Evolutionary conservation across 2,888 invertebrate species (phyloP).

Genomic region (Heliconius charithonia): DNA sequence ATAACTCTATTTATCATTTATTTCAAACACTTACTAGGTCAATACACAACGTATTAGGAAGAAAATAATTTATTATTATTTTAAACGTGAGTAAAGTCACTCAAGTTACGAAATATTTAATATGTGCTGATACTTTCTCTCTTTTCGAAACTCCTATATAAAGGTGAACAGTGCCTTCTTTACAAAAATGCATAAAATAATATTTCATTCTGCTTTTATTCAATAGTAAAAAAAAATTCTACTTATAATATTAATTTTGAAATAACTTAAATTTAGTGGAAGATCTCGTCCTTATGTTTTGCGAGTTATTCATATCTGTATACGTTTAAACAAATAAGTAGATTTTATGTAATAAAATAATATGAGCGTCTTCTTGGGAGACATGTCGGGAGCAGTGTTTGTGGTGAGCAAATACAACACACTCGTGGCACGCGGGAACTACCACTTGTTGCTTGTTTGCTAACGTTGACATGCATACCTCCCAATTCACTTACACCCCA

Average conservation of each 20-base stretch:
- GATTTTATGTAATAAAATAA: constrained; percentile 56
- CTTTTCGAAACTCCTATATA: constrained; percentile 69
- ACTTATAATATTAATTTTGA: not conserved
- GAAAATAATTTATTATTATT: constrained; percentile 57
- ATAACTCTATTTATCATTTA: constrained; percentile 26
- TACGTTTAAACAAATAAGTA: constrained; percentile 54
- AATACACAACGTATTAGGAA: not conserved
- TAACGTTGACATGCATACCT: constrained; percentile 75
- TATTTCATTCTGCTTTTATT: not conserved
- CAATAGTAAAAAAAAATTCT: not conserved
- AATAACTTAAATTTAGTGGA: not conserved
- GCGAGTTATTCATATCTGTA: constrained; percentile 34
- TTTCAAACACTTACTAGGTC: constrained; percentile 20
- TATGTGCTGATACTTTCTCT: constrained; percentile 73
- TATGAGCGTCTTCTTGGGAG: constrained; percentile 64
- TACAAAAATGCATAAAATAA: constrained; percentile 5
- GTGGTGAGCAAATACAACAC: constrained; percentile 72
- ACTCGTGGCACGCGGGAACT: constrained; percentile 68
- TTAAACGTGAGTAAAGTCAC: constrained; percentile 56
- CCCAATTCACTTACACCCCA: constrained; percentile 61
- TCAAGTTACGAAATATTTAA: constrained; percentile 72
- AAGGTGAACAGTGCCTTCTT: constrained; percentile 71
- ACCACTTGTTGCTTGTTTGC: constrained; percentile 66
- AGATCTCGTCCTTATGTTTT: not conserved
- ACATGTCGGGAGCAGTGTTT: constrained; percentile 73